These are phyloP conservation scores for Zelleria hepariella DNA, from an alignment of 2,888 invertebrate genomes.

Conservation along the genomic window DNA sequence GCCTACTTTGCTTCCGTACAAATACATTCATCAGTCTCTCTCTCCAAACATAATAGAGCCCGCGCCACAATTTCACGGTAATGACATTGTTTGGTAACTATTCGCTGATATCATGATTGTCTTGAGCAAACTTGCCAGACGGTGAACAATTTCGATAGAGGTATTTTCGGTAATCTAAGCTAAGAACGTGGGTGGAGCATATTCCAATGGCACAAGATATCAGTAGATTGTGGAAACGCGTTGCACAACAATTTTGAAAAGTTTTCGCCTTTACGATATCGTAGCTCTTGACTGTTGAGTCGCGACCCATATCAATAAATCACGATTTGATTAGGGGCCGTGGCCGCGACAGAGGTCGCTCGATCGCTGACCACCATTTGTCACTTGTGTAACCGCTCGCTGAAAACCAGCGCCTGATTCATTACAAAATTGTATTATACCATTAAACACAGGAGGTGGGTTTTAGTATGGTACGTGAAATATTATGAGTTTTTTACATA, in stretches of 20 bases:
- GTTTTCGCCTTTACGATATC: conserved; percentile 1
- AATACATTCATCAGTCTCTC: conserved; percentile 13
- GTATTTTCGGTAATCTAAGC: conserved; percentile 1
- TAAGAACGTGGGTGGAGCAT: background rate
- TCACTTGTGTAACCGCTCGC: background rate
- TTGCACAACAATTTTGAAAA: conserved; percentile 5
- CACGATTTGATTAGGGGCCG: background rate
- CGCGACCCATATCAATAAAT: background rate
- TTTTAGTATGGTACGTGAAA: background rate
- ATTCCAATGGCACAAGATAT: too few species aligned
- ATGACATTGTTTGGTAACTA: conserved; percentile 21
- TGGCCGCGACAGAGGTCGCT: background rate
- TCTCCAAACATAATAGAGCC: conserved; percentile 14
- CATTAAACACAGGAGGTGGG: background rate
- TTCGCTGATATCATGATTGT: conserved; percentile 8
- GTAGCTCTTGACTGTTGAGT: background rate
- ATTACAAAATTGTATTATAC: background rate
- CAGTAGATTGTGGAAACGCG: background rate
- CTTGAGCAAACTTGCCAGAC: conserved; percentile 2
- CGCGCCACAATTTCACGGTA: conserved; percentile 21
- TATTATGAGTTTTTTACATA: background rate
- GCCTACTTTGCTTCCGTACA: conserved; percentile 23
- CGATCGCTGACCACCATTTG: background rate
- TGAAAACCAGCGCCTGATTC: background rate
- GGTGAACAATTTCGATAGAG: conserved; percentile 14